Conservation (phyloP, 2,888 invertebrate species). For the Dilophus febrilis region DNA sequence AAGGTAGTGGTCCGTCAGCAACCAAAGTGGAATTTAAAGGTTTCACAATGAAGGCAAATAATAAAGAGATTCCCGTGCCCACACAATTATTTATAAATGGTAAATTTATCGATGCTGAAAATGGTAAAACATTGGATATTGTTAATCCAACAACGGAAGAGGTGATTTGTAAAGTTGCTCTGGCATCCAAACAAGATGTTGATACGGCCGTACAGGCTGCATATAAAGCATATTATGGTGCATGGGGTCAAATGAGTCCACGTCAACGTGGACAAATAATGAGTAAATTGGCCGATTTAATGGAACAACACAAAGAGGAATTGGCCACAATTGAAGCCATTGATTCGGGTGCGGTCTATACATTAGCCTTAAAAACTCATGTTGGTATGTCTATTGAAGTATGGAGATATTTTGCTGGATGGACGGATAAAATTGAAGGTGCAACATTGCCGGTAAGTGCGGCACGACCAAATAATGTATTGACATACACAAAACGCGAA, state of each 20-base stretch:
- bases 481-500: conserved; percentile 76
- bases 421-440: conserved; percentile 92
- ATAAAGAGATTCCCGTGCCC: conserved; percentile 69
- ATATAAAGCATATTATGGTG: conserved; percentile 73
- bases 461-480: conserved; percentile 77
- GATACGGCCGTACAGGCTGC: conserved; percentile 79
- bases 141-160: conserved; percentile 79
- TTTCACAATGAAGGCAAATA: conserved; percentile 61
- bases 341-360: conserved; percentile 94
- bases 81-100: conserved; percentile 86
- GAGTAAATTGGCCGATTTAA: conserved; percentile 78
- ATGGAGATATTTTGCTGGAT: conserved; percentile 92
- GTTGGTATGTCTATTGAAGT: conserved; percentile 96
- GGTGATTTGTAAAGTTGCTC: conserved; percentile 54
- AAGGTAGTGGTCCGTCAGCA: conserved; percentile 37
- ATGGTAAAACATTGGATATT: conserved; percentile 41
- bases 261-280: conserved; percentile 74
- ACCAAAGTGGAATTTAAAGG: conserved; percentile 48
- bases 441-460: conserved; percentile 81
- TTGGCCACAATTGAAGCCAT: conserved; percentile 84
- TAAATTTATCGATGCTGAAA: conserved; percentile 65
- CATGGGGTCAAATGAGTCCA: conserved; percentile 90
- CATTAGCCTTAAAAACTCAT: conserved; percentile 88
- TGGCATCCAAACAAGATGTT: conserved; percentile 64
- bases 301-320: conserved; percentile 90